phyloP scores from a whole-genome alignment of 2,888 invertebrate genomes.

The Sycophila texana region DNA sequence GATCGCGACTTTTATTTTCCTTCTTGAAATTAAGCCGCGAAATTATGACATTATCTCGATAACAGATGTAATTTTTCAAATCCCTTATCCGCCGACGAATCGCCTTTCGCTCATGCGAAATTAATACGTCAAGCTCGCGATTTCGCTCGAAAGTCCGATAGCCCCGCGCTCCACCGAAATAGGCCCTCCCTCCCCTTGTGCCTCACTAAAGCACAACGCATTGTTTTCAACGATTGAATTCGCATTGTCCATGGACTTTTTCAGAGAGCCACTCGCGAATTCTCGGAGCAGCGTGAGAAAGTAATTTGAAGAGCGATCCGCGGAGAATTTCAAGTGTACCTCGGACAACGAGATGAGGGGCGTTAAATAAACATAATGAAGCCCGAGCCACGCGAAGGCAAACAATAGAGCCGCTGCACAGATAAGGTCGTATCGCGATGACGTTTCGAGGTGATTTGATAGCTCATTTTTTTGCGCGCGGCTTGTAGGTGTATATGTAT shows the following conservation, averaged over 20 bases:
- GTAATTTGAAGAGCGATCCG: slow-evolving; percentile 38
- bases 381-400: background rate
- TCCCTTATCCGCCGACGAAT: slow-evolving; percentile 24
- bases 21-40: slow-evolving; percentile 14
- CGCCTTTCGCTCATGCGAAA: background rate
- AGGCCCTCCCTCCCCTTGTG: no score
- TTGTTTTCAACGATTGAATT: slow-evolving; percentile 16
- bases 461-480: slow-evolving; percentile 46
- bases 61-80: slow-evolving; percentile 35
- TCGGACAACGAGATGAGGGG: background rate
- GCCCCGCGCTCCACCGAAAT: no score
- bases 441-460: slow-evolving; percentile 49
- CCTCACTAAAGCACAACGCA: background rate
- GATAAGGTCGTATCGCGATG: slow-evolving; percentile 53
- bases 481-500: background rate
- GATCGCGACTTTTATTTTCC: slow-evolving; percentile 7
- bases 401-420: slow-evolving; percentile 43
- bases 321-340: slow-evolving; percentile 5
- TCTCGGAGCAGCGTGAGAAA: slow-evolving; percentile 43
- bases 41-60: slow-evolving; percentile 49
- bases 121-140: slow-evolving; percentile 28
- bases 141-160: no score
- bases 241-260: slow-evolving; percentile 35
- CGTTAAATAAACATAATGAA: slow-evolving; percentile 43
- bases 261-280: background rate